Conservation (phyloP, 1,140 invertebrate genomes). For the Trichonephila inaurata region DNA sequence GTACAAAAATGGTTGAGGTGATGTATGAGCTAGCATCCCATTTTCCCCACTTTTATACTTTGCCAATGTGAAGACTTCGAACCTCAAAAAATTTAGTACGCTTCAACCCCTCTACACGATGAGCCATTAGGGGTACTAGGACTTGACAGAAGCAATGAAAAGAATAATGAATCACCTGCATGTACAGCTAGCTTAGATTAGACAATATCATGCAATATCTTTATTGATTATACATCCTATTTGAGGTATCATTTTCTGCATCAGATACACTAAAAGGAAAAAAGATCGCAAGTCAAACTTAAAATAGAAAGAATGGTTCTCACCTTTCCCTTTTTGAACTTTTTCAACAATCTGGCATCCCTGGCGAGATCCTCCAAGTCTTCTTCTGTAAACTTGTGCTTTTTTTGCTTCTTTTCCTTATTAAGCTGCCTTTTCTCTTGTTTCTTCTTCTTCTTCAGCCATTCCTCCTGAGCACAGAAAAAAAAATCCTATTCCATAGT, state of each 20-base stretch:
- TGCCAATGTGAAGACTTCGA: too few relatives aligned
- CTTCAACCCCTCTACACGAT: too few relatives aligned
- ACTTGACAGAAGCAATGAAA: too few relatives aligned
- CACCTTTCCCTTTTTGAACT: conserved; percentile 92
- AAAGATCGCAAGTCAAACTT: neutral
- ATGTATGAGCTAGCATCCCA: too few relatives aligned
- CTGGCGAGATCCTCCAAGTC: conserved; percentile 91
- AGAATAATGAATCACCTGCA: too few relatives aligned
- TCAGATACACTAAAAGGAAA: neutral
- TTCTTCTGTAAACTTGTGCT: conserved; percentile 84
- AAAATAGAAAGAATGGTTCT: neutral
- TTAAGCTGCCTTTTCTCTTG: conserved; percentile 82
- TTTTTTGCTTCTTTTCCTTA: conserved; percentile 81
- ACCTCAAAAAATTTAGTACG: too few relatives aligned
- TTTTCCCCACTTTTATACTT: too few relatives aligned
- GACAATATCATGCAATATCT: neutral
- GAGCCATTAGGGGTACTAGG: too few relatives aligned
- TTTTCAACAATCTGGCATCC: conserved; percentile 92
- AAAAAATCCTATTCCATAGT: neutral
- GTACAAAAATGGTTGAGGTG: too few relatives aligned
- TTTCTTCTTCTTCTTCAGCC: conserved; percentile 81
- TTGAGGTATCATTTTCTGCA: neutral
- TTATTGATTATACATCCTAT: neutral
- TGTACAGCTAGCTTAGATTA: too few relatives aligned
- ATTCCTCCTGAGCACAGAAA: neutral